These are phyloP conservation scores for Phylloscopus whistleri DNA, from an alignment of 2,113 vertebrate species.

Conservation along the genomic window DNA sequence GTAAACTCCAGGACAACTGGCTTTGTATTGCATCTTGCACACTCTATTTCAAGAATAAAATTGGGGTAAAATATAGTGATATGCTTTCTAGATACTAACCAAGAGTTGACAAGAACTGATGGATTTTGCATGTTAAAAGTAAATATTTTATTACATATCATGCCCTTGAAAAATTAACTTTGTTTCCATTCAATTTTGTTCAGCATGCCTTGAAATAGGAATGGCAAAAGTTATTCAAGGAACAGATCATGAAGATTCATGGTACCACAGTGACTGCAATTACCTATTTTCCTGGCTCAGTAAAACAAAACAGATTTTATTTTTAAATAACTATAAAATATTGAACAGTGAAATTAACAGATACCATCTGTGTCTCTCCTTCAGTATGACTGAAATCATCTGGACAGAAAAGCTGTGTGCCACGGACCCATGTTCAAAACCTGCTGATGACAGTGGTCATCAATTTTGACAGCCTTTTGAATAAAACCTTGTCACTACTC, in stretches of 20 bases:
- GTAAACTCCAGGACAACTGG: not conserved
- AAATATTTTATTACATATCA: constrained; percentile 40
- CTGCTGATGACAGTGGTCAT: not conserved
- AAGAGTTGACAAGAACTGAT: constrained; percentile 6
- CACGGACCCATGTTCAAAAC: not conserved
- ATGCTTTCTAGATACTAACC: not conserved
- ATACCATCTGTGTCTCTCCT: not conserved
- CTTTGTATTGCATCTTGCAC: not conserved
- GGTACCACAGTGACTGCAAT: not conserved
- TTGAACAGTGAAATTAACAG: not conserved
- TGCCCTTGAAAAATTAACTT: constrained; percentile 36
- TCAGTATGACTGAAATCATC: not conserved
- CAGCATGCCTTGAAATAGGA: constrained; percentile 42
- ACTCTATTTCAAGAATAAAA: not conserved
- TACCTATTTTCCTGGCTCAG: not conserved
- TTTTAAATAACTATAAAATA: not conserved
- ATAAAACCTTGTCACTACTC: not conserved
- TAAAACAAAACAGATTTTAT: not conserved
- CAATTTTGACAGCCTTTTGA: not conserved
- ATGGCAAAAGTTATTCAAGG: constrained; percentile 16
- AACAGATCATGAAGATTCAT: not conserved
- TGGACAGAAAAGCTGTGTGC: not conserved
- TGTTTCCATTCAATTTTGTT: constrained; percentile 14
- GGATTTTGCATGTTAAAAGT: constrained; percentile 25
- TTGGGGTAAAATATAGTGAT: not conserved